Evolutionary conservation across 2,888 invertebrate genomes (phyloP), one percentile per base, ranked within the genome.

Genomic region (Hedya salicella): DNA sequence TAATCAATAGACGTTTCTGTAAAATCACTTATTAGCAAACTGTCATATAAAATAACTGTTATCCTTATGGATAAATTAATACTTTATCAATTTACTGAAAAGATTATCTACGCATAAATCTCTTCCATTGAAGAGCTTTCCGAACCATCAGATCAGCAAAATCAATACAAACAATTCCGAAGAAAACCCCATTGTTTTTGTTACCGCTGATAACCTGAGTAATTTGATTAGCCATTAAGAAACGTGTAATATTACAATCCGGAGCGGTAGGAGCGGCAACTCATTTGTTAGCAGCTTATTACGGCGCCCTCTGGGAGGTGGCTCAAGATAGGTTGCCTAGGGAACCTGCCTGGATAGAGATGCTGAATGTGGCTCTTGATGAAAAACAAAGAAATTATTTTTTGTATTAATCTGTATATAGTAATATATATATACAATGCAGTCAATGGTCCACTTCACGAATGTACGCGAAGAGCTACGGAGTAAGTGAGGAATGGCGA

Each of bases 231-330:
- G 54, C 54, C 60, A 66, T 66, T 66, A 66, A 61, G 66, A 49
- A 66, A 54, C 66, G 61, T 60, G 60, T 65, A 66, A 66, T 66
- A 66, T 66, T 66, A 66, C 54, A 66, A 66, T 66, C 61, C 60
- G 40, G 53, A 60, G 36, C 36, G 46, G 74, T 71, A 69, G 67
- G 67, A 73, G 75, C 70, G 70, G 76, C 70, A 71, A 83, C 80
- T 85, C 84, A 84, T 88, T 87, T 84, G 78, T 88, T 82, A 82
- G 75, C 64, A 77, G 81, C 83, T 86, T 86, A 88, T 85, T 85
- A 85, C 81, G 66, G 68, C 73, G 69, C 77, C 77, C 77, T 73
- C 66, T 57, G 76, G 76, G 78, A 74, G 70, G 70, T 56, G 70
- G 69, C 72, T 53, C 71, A 73, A 77, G 81, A 77, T 79, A 76